Conservation (phyloP, 2,797 vertebrate species). For the Odontamblyopus rebecca region DNA sequence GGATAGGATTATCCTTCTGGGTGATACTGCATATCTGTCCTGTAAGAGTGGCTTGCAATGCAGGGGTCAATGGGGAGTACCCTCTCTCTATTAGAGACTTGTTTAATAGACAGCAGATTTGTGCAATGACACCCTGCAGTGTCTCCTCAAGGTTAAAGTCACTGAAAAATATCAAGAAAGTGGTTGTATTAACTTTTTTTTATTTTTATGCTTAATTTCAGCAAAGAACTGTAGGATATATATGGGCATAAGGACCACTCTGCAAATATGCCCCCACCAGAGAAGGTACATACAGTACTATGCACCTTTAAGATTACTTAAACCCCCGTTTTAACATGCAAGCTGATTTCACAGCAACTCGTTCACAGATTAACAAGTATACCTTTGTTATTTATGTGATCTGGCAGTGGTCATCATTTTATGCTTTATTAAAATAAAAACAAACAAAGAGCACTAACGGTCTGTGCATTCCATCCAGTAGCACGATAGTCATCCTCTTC, state of each 20-base stretch:
- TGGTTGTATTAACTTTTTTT: background rate
- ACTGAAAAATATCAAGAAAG: conserved; percentile 53
- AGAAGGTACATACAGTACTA: no score
- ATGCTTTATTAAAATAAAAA: conserved; percentile 1
- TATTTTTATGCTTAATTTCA: no score
- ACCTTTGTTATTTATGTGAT: no score
- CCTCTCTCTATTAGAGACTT: conserved; percentile 82
- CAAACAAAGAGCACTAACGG: conserved; percentile 73
- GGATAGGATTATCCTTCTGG: conserved; percentile 85
- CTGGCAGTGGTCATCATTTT: background rate
- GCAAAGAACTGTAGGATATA: no score
- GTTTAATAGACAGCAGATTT: conserved; percentile 87
- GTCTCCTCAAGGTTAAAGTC: conserved; percentile 83
- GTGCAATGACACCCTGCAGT: conserved; percentile 78
- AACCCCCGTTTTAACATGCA: no score
- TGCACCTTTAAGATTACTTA: no score
- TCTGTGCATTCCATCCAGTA: conserved; percentile 88
- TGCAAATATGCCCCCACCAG: no score
- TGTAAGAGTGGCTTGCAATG: conserved; percentile 80
- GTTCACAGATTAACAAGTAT: no score
- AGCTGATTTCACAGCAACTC: no score
- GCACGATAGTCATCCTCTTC: conserved; percentile 84
- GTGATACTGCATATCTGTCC: conserved; percentile 86
- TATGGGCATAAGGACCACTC: no score
- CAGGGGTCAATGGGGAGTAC: conserved; percentile 76